These are phyloP conservation scores for Dicaeum eximium DNA, from an alignment of 2,113 vertebrate genomes.

Conservation along the genomic window DNA sequence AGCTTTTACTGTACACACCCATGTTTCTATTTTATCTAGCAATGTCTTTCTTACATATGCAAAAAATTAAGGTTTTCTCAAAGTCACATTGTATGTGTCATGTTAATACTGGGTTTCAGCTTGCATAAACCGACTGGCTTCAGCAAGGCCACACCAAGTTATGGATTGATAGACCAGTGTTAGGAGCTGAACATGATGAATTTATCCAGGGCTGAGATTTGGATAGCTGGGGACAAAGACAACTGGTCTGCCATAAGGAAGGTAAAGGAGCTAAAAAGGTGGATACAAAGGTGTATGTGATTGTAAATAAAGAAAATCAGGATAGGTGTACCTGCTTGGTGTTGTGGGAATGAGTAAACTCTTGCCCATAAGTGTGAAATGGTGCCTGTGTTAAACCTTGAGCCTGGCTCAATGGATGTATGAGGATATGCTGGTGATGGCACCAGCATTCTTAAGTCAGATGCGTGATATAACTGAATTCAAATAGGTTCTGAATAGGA, in stretches of 20 bases:
- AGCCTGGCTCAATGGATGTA: background rate
- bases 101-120: background rate
- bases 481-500: background rate
- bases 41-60: background rate
- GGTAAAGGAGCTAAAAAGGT: background rate
- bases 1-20: background rate
- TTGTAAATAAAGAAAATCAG: background rate
- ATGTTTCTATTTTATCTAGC: background rate
- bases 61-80: background rate
- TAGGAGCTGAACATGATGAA: background rate
- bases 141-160: background rate
- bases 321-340: background rate
- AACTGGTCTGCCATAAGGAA: background rate
- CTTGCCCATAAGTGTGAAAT: background rate
- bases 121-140: background rate
- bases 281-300: background rate
- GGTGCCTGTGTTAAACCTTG: background rate
- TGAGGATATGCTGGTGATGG: background rate
- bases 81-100: accelerated
- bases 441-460: background rate
- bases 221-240: background rate
- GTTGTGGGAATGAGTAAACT: background rate
- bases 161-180: background rate
- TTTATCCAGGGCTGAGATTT: background rate
- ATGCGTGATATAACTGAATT: background rate